Evolutionary conservation across 2,888 invertebrate genomes (phyloP).

Genomic region (Cordilura impudica): DNA sequence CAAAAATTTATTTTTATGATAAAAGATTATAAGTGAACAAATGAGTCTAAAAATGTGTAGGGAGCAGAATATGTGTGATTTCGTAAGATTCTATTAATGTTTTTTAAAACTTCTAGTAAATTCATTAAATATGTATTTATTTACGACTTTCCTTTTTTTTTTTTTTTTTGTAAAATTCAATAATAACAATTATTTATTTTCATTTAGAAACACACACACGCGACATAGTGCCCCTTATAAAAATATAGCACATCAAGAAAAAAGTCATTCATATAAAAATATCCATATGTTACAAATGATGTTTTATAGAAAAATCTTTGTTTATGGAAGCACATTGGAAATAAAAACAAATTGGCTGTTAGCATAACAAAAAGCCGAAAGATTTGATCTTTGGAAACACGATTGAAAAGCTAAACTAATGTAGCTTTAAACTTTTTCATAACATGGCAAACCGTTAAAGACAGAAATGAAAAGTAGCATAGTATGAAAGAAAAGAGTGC

Average conservation of each 20-base stretch:
- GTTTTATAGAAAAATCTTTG: constrained; percentile 18
- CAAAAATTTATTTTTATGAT: too few relatives aligned
- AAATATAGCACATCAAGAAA: constrained; percentile 10
- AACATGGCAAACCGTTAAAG: neutral
- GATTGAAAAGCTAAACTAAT: constrained; percentile 39
- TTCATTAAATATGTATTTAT: too few relatives aligned
- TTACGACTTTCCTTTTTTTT: too few relatives aligned
- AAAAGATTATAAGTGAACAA: too few relatives aligned
- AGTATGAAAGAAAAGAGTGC: constrained; percentile 2
- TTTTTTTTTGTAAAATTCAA: too few relatives aligned
- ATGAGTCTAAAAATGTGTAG: too few relatives aligned
- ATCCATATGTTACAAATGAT: constrained; percentile 10
- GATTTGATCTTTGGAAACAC: constrained; percentile 55
- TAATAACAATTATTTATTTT: too few relatives aligned
- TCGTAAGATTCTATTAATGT: too few relatives aligned
- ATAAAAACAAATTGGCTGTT: constrained; percentile 3
- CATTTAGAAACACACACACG: too few relatives aligned
- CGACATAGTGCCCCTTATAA: constrained; percentile 43
- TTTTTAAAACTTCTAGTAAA: too few relatives aligned
- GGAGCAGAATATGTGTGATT: too few relatives aligned
- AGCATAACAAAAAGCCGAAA: constrained; percentile 38
- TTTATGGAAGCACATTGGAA: constrained; percentile 1
- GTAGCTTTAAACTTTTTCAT: constrained; percentile 38
- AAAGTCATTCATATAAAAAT: too few relatives aligned
- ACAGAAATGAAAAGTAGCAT: neutral